Percentiles rank a stretch among this genome's conserved stretches.
Evolutionary conservation across 2,113 vertebrate genomes (phyloP).

Genomic region (Phyllostomus discolor): DNA sequence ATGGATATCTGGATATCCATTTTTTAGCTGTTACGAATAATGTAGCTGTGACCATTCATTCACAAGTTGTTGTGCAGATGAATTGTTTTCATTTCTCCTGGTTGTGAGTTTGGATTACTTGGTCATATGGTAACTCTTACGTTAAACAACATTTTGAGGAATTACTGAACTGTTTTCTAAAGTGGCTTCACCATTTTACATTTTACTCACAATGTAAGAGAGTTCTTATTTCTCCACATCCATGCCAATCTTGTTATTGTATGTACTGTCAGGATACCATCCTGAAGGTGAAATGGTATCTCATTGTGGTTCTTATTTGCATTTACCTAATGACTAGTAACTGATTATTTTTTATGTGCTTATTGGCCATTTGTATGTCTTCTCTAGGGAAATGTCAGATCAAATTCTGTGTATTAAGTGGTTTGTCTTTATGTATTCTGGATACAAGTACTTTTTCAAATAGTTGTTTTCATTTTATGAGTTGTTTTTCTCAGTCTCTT

Average conservation of each 20-base stretch:
- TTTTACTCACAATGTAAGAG: not conserved
- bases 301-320: not conserved
- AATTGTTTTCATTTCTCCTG: slow-evolving; percentile 21
- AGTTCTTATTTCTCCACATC: not conserved
- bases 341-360: not conserved
- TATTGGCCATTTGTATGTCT: not conserved
- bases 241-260: not conserved
- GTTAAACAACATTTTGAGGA: not conserved
- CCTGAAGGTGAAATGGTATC: not conserved
- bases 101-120: not conserved
- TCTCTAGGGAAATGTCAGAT: not conserved
- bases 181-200: not conserved
- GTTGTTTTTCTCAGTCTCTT: not conserved
- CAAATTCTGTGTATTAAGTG: not conserved
- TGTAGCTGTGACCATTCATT: not conserved
- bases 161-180: not conserved
- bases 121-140: not conserved
- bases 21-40: not conserved
- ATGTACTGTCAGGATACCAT: not conserved
- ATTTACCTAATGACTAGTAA: not conserved
- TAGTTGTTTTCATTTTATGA: not conserved
- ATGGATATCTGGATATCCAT: not conserved
- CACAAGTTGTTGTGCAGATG: not conserved
- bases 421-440: not conserved
- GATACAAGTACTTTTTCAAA: not conserved